These are phyloP conservation scores for Chloroclysta siterata DNA, from an alignment of 2,888 invertebrate genomes.

Conservation along the genomic window DNA sequence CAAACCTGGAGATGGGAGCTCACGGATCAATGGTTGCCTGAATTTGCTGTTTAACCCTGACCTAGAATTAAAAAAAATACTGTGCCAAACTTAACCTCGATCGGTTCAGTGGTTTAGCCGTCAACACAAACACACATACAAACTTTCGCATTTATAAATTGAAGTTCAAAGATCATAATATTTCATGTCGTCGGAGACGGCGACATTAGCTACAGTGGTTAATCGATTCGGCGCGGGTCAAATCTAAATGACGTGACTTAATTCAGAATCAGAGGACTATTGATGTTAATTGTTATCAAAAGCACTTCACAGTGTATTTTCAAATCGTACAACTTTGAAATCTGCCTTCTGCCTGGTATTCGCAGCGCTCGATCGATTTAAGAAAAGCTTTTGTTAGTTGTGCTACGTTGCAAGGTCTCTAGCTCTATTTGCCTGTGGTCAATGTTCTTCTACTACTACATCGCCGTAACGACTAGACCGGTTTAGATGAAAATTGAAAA, in stretches of 20 bases:
- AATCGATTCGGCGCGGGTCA: conserved; percentile 59
- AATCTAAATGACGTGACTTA: conserved; percentile 10
- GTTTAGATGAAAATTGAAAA: no score
- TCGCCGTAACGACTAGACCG: no score
- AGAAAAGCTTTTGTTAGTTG: not conserved
- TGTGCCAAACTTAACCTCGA: not conserved
- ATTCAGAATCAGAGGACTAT: not conserved
- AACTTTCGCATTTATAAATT: not conserved
- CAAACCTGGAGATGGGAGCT: no score
- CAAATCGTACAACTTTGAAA: not conserved
- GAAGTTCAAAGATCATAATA: not conserved
- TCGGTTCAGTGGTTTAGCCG: not conserved
- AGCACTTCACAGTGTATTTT: not conserved
- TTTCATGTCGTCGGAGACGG: conserved; percentile 24
- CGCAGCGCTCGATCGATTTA: not conserved
- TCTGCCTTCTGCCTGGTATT: not conserved
- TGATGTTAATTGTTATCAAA: not conserved
- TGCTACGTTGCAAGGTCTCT: not conserved
- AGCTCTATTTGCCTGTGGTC: not conserved
- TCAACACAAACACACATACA: no score
- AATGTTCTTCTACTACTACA: not conserved
- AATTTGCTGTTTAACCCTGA: no score
- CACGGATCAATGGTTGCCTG: no score
- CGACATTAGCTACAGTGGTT: conserved; percentile 46
- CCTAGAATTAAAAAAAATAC: no score